Percentiles rank a stretch among this genome's conserved stretches.
Conservation (phyloP, 2,113 vertebrate genomes). For the Columbina picui region DNA sequence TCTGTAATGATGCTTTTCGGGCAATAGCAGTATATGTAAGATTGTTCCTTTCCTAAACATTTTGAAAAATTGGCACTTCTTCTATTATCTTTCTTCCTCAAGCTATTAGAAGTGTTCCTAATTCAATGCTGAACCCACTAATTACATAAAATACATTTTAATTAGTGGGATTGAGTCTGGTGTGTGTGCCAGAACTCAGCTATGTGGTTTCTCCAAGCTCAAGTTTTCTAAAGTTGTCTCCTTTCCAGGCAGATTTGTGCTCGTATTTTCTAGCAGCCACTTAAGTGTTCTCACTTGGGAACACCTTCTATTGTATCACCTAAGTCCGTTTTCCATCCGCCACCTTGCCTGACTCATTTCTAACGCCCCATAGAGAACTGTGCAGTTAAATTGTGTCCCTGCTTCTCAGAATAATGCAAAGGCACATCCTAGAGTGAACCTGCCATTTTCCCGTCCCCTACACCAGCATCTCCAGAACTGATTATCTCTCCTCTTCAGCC, state of each 20-base stretch:
- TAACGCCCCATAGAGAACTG: background rate
- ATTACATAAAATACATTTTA: slow-evolving; percentile 13
- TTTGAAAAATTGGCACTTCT: background rate
- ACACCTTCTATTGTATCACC: background rate
- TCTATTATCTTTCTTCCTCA: background rate
- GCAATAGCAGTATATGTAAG: background rate
- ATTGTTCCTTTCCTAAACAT: background rate
- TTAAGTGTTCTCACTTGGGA: background rate
- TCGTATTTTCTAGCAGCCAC: background rate
- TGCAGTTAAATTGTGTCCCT: background rate
- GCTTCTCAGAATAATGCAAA: background rate
- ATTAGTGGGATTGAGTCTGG: background rate
- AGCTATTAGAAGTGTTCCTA: background rate
- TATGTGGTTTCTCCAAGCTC: background rate
- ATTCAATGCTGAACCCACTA: background rate
- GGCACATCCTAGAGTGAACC: background rate
- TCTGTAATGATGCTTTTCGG: background rate
- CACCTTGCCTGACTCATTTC: background rate
- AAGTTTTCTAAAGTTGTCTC: background rate
- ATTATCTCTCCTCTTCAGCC: background rate
- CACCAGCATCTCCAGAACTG: background rate
- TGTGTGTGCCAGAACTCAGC: background rate
- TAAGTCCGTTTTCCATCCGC: background rate
- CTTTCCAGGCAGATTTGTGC: background rate
- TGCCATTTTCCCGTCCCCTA: background rate